Percentiles rank a stretch among this genome's conserved stretches.
phyloP scores from a whole-genome alignment of 2,113 vertebrate genomes.

The Psophia crepitans region DNA sequence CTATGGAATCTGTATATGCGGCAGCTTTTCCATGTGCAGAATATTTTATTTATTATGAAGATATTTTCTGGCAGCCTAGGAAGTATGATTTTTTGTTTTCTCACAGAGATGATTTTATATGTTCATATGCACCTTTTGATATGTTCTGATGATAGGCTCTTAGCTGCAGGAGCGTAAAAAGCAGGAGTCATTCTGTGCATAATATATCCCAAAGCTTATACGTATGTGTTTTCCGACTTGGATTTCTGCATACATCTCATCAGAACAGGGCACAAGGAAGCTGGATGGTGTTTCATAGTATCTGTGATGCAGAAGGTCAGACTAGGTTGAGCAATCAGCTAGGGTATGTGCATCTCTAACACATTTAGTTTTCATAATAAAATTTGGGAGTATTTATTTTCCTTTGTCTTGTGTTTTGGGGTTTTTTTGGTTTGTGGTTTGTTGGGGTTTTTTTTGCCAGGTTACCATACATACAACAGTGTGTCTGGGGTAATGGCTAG shows the following conservation, averaged over 20 bases:
- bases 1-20: background rate
- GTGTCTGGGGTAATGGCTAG: background rate
- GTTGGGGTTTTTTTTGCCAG: conserved; percentile 38
- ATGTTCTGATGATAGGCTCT: conserved; percentile 39
- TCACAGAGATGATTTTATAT: conserved; percentile 26
- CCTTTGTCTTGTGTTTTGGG: background rate
- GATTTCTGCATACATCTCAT: conserved; percentile 27
- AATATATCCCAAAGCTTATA: conserved; percentile 19
- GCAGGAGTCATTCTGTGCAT: background rate
- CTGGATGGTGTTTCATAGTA: background rate
- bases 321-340: background rate
- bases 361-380: conserved; percentile 25
- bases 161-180: conserved; percentile 56
- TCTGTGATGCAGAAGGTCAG: background rate
- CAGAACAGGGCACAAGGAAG: background rate
- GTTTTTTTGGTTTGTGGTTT: too few relatives aligned
- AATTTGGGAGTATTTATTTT: conserved; percentile 10
- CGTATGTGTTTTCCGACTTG: conserved; percentile 53
- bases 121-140: conserved; percentile 1
- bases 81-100: background rate
- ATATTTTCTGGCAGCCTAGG: background rate
- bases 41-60: background rate
- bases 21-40: background rate
- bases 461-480: conserved; percentile 2
- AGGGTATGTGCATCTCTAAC: background rate